Percentiles rank a stretch among this genome's conserved stretches.
Evolutionary conservation across 2,888 invertebrate species (phyloP).

Genomic region (Phengaris alcon): DNA sequence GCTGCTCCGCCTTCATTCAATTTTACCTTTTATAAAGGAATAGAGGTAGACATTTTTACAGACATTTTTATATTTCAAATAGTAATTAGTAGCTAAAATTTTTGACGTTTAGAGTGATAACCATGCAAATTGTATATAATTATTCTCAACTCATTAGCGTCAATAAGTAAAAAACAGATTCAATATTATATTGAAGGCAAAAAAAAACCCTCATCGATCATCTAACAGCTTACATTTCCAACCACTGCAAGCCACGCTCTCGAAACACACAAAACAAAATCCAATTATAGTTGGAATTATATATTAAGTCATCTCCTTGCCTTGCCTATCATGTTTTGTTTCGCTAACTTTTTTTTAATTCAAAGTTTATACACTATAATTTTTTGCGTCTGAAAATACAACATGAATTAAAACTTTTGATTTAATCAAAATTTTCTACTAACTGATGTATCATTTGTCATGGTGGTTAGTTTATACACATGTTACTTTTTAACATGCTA

Average conservation of each 20-base stretch:
- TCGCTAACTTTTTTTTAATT: neutral
- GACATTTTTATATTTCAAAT: neutral
- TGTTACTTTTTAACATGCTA: neutral
- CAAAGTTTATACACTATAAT: constrained; percentile 4
- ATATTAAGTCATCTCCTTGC: constrained; percentile 11
- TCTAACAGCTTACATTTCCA: neutral
- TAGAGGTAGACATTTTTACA: constrained; percentile 82
- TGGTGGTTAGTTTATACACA: neutral
- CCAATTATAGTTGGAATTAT: constrained; percentile 6
- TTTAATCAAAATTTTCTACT: constrained; percentile 9
- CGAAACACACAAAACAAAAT: constrained; percentile 6
- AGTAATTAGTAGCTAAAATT: neutral
- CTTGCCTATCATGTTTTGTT: neutral
- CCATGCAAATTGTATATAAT: too few relatives aligned
- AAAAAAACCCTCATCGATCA: neutral
- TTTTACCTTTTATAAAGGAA: constrained; percentile 86
- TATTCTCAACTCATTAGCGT: too few relatives aligned
- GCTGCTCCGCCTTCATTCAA: constrained; percentile 87
- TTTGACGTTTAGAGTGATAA: too few relatives aligned
- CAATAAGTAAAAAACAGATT: neutral
- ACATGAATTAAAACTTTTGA: neutral
- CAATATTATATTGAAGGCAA: neutral
- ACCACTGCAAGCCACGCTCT: constrained; percentile 5
- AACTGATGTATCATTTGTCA: constrained; percentile 2
- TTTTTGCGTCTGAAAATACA: constrained; percentile 1